phyloP scores from a whole-genome alignment of 2,113 vertebrate species.

The Ploceus nigricollis region DNA sequence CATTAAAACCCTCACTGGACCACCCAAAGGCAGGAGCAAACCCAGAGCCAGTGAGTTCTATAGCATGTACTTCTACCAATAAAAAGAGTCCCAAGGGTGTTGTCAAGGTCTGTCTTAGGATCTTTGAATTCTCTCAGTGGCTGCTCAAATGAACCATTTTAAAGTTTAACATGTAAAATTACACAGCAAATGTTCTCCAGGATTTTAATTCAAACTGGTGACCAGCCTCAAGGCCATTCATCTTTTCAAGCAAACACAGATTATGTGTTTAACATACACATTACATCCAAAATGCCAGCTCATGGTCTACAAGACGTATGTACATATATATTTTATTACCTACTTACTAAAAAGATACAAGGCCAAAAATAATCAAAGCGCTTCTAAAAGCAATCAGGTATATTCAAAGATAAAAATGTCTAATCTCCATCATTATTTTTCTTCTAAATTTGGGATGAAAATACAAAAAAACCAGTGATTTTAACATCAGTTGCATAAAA shows the following conservation, averaged over 20 bases:
- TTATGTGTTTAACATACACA: neutral
- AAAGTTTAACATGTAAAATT: neutral
- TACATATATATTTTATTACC: neutral
- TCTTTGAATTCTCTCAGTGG: neutral
- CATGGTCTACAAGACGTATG: neutral
- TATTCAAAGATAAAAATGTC: neutral
- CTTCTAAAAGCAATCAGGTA: neutral
- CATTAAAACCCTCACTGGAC: neutral
- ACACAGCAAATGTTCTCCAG: neutral
- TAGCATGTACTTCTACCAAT: neutral
- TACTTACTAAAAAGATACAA: neutral
- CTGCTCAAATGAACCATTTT: neutral
- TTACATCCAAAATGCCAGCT: neutral
- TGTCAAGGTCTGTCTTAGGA: neutral
- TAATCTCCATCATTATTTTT: neutral
- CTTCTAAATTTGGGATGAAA: neutral
- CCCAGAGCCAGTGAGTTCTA: neutral
- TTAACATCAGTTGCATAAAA: neutral
- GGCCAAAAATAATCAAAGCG: neutral
- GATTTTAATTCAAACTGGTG: neutral
- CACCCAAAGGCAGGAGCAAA: neutral
- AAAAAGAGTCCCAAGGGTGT: neutral
- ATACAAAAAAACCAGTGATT: neutral
- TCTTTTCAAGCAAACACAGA: neutral
- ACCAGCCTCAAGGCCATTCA: neutral